These are phyloP conservation scores for Sternarchorhynchus goeldii DNA, from an alignment of 2,797 vertebrate species.

Conservation along the genomic window DNA sequence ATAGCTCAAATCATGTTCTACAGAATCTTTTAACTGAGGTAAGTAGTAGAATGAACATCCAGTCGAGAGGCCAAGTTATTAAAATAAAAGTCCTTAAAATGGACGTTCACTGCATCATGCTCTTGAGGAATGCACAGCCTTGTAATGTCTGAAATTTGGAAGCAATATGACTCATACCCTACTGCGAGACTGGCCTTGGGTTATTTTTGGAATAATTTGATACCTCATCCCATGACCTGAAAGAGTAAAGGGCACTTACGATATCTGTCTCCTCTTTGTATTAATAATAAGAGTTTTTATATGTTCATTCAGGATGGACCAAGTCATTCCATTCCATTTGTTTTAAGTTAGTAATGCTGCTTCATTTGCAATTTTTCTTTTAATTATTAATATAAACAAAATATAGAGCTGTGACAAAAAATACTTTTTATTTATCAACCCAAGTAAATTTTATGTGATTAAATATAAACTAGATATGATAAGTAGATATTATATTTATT, in stretches of 20 bases:
- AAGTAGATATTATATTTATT: background rate
- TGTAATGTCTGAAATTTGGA: slow-evolving; percentile 54
- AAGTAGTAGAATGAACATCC: background rate
- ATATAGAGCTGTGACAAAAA: background rate
- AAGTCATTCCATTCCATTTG: background rate
- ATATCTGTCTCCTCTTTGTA: slow-evolving; percentile 41
- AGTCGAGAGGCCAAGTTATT: background rate
- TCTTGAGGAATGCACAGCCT: slow-evolving; percentile 49
- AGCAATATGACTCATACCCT: slow-evolving; percentile 54
- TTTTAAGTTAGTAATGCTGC: background rate
- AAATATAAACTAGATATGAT: background rate
- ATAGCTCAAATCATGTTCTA: background rate
- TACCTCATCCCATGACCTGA: slow-evolving; percentile 45
- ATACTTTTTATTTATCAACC: background rate
- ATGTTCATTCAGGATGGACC: background rate
- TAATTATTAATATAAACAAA: too few relatives aligned
- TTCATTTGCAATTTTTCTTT: too few relatives aligned
- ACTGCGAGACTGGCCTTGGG: slow-evolving; percentile 35
- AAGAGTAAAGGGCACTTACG: background rate
- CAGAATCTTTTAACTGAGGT: slow-evolving; percentile 12
- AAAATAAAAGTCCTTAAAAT: slow-evolving; percentile 51
- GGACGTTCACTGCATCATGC: slow-evolving; percentile 56
- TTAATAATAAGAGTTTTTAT: slow-evolving; percentile 10
- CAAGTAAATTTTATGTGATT: background rate
- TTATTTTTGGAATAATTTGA: slow-evolving; percentile 60